These are phyloP conservation scores for Turritopsis rubra DNA, from an alignment of 30 jellyfish, hydroid and myxozoan genomes.

Conservation along the genomic window DNA sequence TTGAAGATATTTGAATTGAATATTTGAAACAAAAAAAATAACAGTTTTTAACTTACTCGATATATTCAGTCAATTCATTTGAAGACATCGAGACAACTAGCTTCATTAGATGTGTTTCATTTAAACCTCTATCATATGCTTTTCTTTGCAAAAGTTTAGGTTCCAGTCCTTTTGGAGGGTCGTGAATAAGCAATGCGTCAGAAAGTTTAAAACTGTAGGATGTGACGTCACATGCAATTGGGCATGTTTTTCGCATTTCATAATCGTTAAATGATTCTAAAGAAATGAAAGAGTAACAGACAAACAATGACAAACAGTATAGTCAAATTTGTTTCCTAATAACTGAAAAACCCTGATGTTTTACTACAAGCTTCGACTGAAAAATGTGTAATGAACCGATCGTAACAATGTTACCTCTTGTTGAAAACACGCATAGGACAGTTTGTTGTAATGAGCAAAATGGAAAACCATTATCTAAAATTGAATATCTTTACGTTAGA, in stretches of 20 bases:
- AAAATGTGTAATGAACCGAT: neutral
- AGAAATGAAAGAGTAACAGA: neutral
- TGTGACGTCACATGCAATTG: slow-evolving; percentile 1
- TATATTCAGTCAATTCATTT: neutral
- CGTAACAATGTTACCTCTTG: slow-evolving; percentile 54
- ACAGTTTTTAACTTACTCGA: neutral
- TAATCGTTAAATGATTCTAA: slow-evolving; percentile 19
- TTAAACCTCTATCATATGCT: neutral
- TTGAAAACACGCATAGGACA: slow-evolving; percentile 50
- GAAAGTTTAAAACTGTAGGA: neutral
- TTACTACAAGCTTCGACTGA: neutral
- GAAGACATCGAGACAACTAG: neutral
- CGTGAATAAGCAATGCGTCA: neutral
- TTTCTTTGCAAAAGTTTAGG: neutral
- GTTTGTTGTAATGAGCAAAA: slow-evolving; percentile 74
- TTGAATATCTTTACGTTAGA: neutral
- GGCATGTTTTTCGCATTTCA: slow-evolving; percentile 15
- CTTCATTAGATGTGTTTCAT: slow-evolving; percentile 10
- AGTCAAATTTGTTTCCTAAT: neutral
- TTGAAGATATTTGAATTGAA: neutral
- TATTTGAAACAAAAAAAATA: neutral
- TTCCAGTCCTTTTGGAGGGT: neutral
- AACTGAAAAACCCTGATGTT: too few relatives aligned
- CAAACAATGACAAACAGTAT: neutral
- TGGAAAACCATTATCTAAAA: slow-evolving; percentile 58